phyloP scores from a whole-genome alignment of 2,113 vertebrate genomes.

The Albula goreensis region DNA sequence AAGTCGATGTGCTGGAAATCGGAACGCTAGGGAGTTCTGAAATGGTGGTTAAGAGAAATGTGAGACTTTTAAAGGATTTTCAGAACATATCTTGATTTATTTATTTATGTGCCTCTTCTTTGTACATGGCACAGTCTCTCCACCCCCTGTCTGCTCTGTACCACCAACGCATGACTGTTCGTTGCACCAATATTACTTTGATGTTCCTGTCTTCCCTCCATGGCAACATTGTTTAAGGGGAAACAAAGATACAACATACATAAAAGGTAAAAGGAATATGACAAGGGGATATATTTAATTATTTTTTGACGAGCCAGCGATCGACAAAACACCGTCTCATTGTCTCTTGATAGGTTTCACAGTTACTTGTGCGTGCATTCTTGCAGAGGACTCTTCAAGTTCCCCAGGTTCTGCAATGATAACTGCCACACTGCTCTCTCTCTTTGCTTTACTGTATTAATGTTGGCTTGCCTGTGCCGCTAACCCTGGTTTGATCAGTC shows the following conservation, averaged over 20 bases:
- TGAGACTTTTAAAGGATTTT: neutral
- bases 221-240: conserved; percentile 12
- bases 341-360: neutral
- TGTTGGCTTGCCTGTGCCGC: neutral
- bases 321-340: conserved; percentile 1
- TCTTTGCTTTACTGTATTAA: neutral
- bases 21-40: neutral
- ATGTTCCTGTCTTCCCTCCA: neutral
- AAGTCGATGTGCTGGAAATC: neutral
- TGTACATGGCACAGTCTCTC: neutral
- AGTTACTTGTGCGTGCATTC: neutral
- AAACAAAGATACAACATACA: conserved; percentile 2
- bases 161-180: neutral
- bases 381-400: neutral
- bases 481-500: neutral
- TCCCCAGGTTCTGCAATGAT: neutral
- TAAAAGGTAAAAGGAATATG: conserved; percentile 2
- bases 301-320: neutral
- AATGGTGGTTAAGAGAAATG: neutral
- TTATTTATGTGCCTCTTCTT: conserved; percentile 22
- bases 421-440: neutral
- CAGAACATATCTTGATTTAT: neutral
- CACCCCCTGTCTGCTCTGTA: neutral
- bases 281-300: neutral
- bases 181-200: conserved; percentile 16